Evolutionary conservation across 2,797 vertebrate genomes (phyloP).

Genomic region (Spinus pinus): DNA sequence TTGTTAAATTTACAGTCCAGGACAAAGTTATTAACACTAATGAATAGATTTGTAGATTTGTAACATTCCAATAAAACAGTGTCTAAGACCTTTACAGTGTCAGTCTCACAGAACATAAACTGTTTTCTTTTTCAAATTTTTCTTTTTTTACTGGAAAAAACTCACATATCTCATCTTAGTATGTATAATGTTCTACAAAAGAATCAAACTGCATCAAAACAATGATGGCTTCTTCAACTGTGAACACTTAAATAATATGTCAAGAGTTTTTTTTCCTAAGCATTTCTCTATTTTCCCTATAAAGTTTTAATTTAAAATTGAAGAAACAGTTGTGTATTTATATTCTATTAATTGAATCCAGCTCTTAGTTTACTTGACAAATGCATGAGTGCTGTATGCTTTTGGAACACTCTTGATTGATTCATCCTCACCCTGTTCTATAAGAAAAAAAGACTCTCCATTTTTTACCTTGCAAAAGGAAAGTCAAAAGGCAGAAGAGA

Average conservation of each 20-base stretch:
- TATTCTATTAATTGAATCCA: neutral
- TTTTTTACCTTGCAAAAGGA: neutral
- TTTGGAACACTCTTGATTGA: neutral
- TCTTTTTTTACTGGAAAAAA: neutral
- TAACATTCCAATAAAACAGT: neutral
- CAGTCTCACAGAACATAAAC: neutral
- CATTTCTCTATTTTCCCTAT: neutral
- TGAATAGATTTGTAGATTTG: neutral
- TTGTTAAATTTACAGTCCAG: neutral
- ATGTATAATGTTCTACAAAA: neutral
- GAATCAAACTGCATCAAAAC: neutral
- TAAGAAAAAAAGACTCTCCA: neutral
- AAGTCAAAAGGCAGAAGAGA: neutral
- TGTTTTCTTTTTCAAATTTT: neutral
- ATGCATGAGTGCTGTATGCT: neutral
- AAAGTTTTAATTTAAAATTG: neutral
- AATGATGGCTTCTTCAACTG: neutral
- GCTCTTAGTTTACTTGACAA: rapidly evolving
- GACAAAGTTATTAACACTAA: neutral
- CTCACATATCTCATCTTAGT: neutral
- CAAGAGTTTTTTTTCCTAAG: rapidly evolving
- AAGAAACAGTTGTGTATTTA: neutral
- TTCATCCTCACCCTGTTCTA: neutral
- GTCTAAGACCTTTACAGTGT: neutral
- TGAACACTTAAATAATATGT: neutral